Base-by-base conservation (phyloP, 2,888 invertebrate genomes). In the Machimus atricapillus region DNA sequence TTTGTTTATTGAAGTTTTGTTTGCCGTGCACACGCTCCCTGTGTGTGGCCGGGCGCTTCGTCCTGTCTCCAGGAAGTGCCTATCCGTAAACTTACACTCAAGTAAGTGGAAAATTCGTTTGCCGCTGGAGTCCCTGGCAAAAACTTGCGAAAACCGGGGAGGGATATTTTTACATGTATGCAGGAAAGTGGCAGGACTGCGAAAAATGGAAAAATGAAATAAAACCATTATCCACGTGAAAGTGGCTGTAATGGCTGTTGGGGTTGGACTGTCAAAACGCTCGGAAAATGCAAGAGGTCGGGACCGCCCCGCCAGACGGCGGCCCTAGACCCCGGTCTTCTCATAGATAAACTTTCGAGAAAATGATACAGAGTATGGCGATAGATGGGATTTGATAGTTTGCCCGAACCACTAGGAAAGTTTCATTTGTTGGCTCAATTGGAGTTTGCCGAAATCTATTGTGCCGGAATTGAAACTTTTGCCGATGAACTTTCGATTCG, bases 71-170 rank as follows among this genome's bases (percentile, higher is more conserved):
- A 56, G 85, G 78, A 88, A 88, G 87, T 86, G 86, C 86, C 88
- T 87, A 86, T 87, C 86, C 88, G 78, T 88, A 88, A 88, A 88
- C 86, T 88, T 88, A 87, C 88, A 88, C 87, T 88, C 87, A 88
- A 88, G 87, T 87, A 87, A 88, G 88, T 88, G 85, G 88, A 88
- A 88, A 88, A 88, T 88, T 88, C 86, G 86, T 87, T 88, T 87
- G 85, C 85, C 46, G 81, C 85, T 87, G 27, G 85, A 58, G 66
- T 19, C 56, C 34, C 58, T 79, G 46, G 76, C 37, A 58, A 52
- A 87, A 86, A 87, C 66, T 19, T 66, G 40, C 19, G 37, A 77
- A n/a, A 76, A n/a, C 46, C 86, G 58, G 86, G 52, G 66, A 81
- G 86, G 52, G 66, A 81, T 76, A 87, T 81, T 73, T 81, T 52